A percentile compares a stretch with the other conserved stretches of the same genome.
These are phyloP conservation scores for Troides helena DNA, from an alignment of 2,888 invertebrate genomes.

Conservation along the genomic window DNA sequence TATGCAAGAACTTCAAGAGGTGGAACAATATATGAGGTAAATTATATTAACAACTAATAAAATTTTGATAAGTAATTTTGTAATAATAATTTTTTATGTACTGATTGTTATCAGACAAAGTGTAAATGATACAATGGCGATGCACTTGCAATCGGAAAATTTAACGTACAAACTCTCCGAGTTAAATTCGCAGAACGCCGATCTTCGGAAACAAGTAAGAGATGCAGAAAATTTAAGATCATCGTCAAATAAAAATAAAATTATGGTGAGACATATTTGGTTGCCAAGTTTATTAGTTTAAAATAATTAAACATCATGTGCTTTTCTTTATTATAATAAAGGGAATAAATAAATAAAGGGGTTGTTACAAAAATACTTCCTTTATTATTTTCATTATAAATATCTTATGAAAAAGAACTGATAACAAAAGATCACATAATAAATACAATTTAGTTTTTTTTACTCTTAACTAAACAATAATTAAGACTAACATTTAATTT, in stretches of 20 bases:
- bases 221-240: constrained; percentile 51
- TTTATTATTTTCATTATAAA: too few relatives aligned
- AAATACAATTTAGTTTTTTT: background rate
- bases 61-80: background rate
- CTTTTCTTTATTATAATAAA: too few relatives aligned
- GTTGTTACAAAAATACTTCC: too few relatives aligned
- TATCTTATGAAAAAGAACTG: background rate
- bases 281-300: background rate
- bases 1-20: constrained; percentile 49
- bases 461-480: too few relatives aligned
- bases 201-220: constrained; percentile 58
- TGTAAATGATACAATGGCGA: constrained; percentile 53
- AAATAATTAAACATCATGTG: background rate
- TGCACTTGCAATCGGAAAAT: constrained; percentile 56
- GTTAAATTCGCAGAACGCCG: constrained; percentile 54
- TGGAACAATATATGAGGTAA: constrained; percentile 55
- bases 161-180: constrained; percentile 55
- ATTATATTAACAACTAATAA: background rate
- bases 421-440: background rate
- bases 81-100: background rate
- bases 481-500: background rate
- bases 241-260: constrained; percentile 44
- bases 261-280: constrained; percentile 47
- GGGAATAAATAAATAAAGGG: too few relatives aligned
- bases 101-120: constrained; percentile 47